Base-by-base conservation (phyloP, 2,888 invertebrate genomes). In the Phrixothrix hirtus region DNA sequence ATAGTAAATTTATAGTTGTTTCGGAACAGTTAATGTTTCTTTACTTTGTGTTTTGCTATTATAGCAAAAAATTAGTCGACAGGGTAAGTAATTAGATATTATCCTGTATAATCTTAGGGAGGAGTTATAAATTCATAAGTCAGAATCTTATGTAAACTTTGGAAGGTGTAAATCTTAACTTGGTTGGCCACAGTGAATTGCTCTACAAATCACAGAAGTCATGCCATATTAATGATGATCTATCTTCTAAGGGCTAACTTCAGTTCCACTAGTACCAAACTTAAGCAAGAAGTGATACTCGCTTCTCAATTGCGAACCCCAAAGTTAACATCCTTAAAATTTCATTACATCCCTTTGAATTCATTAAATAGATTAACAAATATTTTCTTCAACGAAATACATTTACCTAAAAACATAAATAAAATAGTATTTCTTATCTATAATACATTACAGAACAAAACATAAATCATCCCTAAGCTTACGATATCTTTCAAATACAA, bases 401-500 rank as follows among this genome's bases (percentile, higher is more conserved):
- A 10, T 29, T 29, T 29, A 29, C n/a, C n/a, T n/a, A n/a, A n/a
- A n/a, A n/a, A n/a, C n/a, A n/a, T 29, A 4, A 29, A 21, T 21
- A 21, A 21, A 21, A 21, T 21, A 21, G 3, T 21, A 21, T 21
- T 21, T 21, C 21, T 3, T 21, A 21, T 21, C 21, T 21, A 7
- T 7, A 21, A 21, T 21, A 7, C 21, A 21, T 21, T 21, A 30
- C 2, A 54, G 44, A 27, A 16, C 14, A 44, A 41, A 32, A 13
- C 34, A 67, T 69, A 69, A 69, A 69, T 69, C 69, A 69, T 55
- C 31, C 60, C 25, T 14, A 7, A 55, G 26, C 15, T 37, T 29
- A 12, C 15, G 14, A 52, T 68, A 68, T 68, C 66, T 63, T 65
- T 65, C 62, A 60, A 64, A 70, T 68, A 68, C 65, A 67, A 64